Base-by-base conservation (phyloP, 2,113 vertebrate genomes). In the Phalacrocorax carbo region DNA sequence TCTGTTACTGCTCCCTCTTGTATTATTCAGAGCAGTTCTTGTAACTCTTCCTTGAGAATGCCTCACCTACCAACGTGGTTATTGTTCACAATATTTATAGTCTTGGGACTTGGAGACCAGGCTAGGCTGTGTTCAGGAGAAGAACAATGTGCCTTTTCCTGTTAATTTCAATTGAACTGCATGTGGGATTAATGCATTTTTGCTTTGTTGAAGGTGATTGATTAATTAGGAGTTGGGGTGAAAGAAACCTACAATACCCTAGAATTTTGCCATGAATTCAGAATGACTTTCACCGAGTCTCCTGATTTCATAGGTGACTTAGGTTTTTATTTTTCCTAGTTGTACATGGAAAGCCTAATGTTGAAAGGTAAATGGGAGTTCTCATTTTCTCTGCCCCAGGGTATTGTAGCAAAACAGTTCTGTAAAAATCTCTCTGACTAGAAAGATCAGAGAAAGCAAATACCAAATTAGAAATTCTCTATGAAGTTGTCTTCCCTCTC, bases 31-130 rank as follows among this genome's bases (percentile, higher is more conserved):
- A 81, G 77, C 46, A 61, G 27, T 64, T 79, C 51, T 80, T 65
- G 57, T 78, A 91, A 34, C 36, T 86, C 34, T 91, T 86, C 42
- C 44, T 55, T 70, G 73, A 64, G 79, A 93, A 71, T 30, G 54
- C 54, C 62, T 89, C 48, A n/a, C 72, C 79, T 83, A 71, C 25
- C n/a, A 9, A 34, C 66, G 66, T 51, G 30, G 40, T 71, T 90
- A 95, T 91, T 94, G 89, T 95, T 96, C 75, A 84, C 57, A 91
- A 16, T 70, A 81, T 82, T 90, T 93, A 75, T 61, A 38, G 60
- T 58, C 42, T 55, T 68, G 34, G 60, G 23, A 85, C 88, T 64
- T 91, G 42, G 55, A 89, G 60, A 54, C 11, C 21, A 38, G 75
- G 54, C 68, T 42, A 52, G 75, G n/a, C 19, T 82, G 34, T 86